Percentiles rank a stretch among this genome's conserved stretches.
Evolutionary conservation across 2,113 vertebrate species (phyloP).

Genomic region (Orycteropus afer): DNA sequence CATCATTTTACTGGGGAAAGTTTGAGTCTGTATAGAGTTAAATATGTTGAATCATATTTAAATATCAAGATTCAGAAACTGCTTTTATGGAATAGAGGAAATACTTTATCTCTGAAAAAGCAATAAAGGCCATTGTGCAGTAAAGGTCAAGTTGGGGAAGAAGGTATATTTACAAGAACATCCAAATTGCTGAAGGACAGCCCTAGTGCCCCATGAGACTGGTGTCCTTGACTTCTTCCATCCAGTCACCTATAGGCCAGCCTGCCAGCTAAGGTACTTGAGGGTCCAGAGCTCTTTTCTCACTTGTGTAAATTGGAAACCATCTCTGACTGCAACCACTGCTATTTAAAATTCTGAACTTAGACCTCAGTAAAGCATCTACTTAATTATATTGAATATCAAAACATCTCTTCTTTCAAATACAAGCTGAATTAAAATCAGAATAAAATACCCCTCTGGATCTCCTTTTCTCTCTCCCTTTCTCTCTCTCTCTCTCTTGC

Average conservation of each 20-base stretch:
- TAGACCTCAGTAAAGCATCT: conserved; percentile 62
- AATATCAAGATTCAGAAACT: neutral
- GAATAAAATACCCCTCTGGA: neutral
- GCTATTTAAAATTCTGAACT: conserved; percentile 27
- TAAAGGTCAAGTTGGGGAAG: neutral
- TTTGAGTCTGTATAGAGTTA: neutral
- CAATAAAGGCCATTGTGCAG: neutral
- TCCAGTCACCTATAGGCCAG: neutral
- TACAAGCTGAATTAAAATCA: conserved; percentile 62
- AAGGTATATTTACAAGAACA: neutral
- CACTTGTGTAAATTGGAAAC: neutral
- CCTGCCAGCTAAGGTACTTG: fast-evolving
- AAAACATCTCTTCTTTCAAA: conserved; percentile 74
- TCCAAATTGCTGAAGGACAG: neutral
- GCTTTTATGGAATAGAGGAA: neutral
- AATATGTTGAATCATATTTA: neutral
- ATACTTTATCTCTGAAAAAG: neutral
- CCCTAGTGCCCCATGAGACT: neutral
- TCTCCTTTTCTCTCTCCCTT: neutral
- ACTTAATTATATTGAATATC: conserved; percentile 70
- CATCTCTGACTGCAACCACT: conserved; percentile 41
- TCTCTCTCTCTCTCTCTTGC: conserved; percentile 44
- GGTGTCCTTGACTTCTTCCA: neutral
- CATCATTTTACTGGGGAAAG: neutral
- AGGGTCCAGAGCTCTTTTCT: neutral